These are phyloP conservation scores for Phenganax marumi DNA, from an alignment of 92 coral and sea anemone genomes.

Conservation along the genomic window DNA sequence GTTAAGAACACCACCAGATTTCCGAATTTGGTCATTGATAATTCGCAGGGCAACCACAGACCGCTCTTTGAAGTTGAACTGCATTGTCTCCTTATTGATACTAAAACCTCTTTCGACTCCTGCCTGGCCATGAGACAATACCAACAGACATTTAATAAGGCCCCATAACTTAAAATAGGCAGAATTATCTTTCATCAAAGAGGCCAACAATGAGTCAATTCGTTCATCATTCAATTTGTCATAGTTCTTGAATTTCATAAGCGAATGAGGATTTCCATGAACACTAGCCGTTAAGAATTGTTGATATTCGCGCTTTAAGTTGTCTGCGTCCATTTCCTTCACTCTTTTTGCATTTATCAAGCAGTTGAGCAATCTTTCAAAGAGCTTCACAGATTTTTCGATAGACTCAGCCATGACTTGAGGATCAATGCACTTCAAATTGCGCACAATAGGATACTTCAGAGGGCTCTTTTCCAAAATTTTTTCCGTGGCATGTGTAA, in stretches of 20 bases:
- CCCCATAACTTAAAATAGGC: no score
- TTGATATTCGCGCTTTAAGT: slow-evolving; percentile 49
- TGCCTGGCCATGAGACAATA: slow-evolving; percentile 74
- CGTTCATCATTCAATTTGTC: no score
- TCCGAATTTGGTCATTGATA: no score
- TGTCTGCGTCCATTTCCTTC: slow-evolving; percentile 51
- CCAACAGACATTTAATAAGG: no score
- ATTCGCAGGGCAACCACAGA: no score
- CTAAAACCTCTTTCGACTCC: slow-evolving; percentile 67
- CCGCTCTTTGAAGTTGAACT: no score
- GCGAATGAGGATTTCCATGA: no score
- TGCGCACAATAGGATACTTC: slow-evolving; percentile 62
- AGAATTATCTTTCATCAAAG: no score
- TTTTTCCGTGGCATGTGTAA: slow-evolving; percentile 44
- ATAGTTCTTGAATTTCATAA: no score
- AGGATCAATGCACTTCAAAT: slow-evolving; percentile 62
- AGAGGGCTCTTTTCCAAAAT: slow-evolving; percentile 65
- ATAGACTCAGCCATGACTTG: slow-evolving; percentile 58
- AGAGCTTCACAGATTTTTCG: slow-evolving; percentile 52
- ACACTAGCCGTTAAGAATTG: slow-evolving; percentile 51
- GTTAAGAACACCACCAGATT: no score
- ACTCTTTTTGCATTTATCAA: slow-evolving; percentile 57
- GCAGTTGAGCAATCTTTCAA: slow-evolving; percentile 56
- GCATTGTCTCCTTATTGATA: no score
- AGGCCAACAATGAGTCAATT: no score